A percentile compares a stretch with the other conserved stretches of the same genome.
These are phyloP conservation scores for Pterois miles DNA, from an alignment of 2,797 vertebrate genomes.

Conservation along the genomic window DNA sequence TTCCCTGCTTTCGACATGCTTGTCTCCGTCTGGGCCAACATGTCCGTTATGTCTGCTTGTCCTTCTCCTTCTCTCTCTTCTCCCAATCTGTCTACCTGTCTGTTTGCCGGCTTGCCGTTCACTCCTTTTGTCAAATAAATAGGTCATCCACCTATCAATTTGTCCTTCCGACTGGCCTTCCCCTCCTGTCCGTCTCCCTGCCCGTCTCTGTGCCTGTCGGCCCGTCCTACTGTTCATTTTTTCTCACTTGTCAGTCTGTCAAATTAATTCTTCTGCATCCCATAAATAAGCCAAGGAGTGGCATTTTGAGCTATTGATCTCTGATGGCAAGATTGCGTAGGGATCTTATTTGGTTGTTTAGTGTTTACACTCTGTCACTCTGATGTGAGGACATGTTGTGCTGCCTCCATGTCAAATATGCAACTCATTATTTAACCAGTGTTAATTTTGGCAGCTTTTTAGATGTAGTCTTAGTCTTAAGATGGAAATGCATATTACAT, in stretches of 20 bases:
- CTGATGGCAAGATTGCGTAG: background rate
- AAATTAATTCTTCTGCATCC: conserved; percentile 37
- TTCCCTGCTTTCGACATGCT: conserved; percentile 44
- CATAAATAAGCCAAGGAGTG: conserved; percentile 42
- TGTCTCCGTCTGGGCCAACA: conserved; percentile 44
- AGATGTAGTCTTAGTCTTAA: background rate
- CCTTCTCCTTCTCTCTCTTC: conserved; percentile 36
- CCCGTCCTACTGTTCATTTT: conserved; percentile 3
- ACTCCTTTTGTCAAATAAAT: conserved; percentile 46
- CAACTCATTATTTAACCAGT: conserved; percentile 42
- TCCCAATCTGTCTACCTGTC: conserved; percentile 44
- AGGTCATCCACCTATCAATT: conserved; percentile 51
- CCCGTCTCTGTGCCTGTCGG: conserved; percentile 4
- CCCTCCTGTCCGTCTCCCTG: conserved; percentile 14
- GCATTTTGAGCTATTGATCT: conserved; percentile 53
- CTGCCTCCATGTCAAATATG: background rate
- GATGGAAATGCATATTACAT: background rate
- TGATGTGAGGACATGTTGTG: conserved; percentile 19
- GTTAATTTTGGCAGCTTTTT: background rate
- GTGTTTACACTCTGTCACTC: conserved; percentile 39
- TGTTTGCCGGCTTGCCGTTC: conserved; percentile 36
- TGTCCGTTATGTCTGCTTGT: conserved; percentile 42
- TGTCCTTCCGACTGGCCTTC: conserved; percentile 37
- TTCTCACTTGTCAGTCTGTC: conserved; percentile 32
- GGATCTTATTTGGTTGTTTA: conserved; percentile 19